These are phyloP conservation scores for Phallusia fumigata DNA, from an alignment of 23 tunicate genomes.

Conservation along the genomic window DNA sequence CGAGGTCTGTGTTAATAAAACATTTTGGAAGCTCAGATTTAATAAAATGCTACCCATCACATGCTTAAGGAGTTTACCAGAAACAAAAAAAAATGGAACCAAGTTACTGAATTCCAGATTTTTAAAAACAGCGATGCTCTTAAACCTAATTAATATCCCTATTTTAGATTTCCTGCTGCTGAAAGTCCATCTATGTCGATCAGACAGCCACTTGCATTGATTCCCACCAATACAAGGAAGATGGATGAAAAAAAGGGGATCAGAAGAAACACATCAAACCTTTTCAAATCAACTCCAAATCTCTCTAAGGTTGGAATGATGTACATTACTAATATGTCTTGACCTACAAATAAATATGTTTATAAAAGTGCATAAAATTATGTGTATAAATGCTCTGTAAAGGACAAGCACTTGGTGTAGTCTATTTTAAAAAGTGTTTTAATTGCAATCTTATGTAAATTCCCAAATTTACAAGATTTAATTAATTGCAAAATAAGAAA, in stretches of 20 bases:
- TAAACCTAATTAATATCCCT: too few relatives aligned
- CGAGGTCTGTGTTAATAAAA: too few relatives aligned
- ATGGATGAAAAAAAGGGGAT: neutral
- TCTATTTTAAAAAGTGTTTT: too few relatives aligned
- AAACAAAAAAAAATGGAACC: too few relatives aligned
- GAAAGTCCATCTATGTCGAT: constrained; percentile 21
- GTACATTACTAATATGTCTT: too few relatives aligned
- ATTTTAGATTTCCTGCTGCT: constrained; percentile 15
- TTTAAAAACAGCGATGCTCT: neutral
- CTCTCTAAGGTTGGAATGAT: constrained; percentile 13
- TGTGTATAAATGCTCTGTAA: neutral
- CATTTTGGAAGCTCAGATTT: too few relatives aligned
- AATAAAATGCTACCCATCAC: too few relatives aligned
- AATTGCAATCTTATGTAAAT: too few relatives aligned
- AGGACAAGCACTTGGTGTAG: neutral
- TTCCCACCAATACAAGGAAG: neutral
- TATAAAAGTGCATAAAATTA: neutral
- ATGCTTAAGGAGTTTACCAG: too few relatives aligned
- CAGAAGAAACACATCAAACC: neutral
- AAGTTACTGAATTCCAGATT: neutral
- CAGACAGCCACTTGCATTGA: constrained; percentile 28
- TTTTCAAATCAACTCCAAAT: constrained; percentile 1
- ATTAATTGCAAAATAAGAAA: too few relatives aligned
- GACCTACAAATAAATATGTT: too few relatives aligned
- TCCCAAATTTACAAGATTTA: too few relatives aligned